Evolutionary conservation across 2,888 invertebrate genomes (phyloP), one percentile per base, ranked within the genome.

Genomic region (Trissolcus japonicus): DNA sequence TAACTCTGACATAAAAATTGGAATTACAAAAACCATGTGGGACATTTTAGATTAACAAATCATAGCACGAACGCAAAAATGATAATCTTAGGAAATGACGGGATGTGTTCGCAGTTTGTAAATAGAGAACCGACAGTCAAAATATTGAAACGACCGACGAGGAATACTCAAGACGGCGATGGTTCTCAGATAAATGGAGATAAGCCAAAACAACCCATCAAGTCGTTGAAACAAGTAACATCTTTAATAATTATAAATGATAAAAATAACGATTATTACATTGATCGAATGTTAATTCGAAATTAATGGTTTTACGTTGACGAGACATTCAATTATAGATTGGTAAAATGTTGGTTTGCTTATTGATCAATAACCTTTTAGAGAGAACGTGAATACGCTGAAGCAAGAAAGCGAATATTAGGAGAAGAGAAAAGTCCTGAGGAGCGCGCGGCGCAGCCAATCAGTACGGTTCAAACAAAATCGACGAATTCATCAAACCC

Each of bases 311-410:
- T 6, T 25, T 6, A 6, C 6, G 25, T 25, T 25, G 4, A 25
- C 2, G 25, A 4, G 4, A 25, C 35, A 9, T 11, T 35, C 1
- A 9, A 11, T 11, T 35, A 35, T 11, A 35, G 35, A 35, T 35
- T 11, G 11, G 35, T 35, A 7, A 35, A 35, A 9, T 11, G 4
- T 11, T 9, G 9, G 1, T 9, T 35, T 35, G 11, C 0, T n/a
- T 35, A 35, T 35, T 35, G 11, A 35, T 35, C 6, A 9, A 66
- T 57, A 41, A 14, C 43, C 51, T 82, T 80, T 19, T 87, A 98
- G 92, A 92, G 98, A 83, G 97, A 97, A 89, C 96, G 96, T 86
- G 98, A 97, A 86, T 98, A 98, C 87, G 97, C 97, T 13, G 95
- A 97, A 88, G 97, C 97, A 17, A 92, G 98, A 81, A 92, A 96